phyloP scores from a whole-genome alignment of 2,113 vertebrate genomes.

The Dicerorhinus sumatrensis region DNA sequence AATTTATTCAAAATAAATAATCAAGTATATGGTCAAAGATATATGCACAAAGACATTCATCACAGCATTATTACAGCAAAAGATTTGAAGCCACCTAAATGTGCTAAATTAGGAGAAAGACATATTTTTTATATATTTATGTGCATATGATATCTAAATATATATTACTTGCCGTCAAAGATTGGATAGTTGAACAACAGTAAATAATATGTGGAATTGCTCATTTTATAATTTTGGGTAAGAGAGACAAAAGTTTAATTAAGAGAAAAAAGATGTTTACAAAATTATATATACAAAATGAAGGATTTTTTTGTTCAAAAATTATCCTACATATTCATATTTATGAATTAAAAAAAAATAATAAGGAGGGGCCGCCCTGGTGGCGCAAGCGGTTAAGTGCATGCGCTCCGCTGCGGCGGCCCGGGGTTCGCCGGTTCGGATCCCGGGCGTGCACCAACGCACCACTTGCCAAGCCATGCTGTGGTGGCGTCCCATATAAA shows the following conservation, averaged over 20 bases:
- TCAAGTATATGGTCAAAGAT: not conserved
- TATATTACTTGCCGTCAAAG: not conserved
- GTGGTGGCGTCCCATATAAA: no score
- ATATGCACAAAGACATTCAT: not conserved
- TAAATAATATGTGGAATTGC: not conserved
- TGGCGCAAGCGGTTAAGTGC: no score
- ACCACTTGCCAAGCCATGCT: no score
- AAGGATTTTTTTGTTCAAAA: not conserved
- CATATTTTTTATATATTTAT: not conserved
- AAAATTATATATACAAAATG: not conserved
- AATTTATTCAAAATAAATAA: not conserved
- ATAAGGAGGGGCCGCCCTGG: no score
- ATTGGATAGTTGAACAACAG: not conserved
- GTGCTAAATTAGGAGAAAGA: not conserved
- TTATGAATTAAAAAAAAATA: not conserved
- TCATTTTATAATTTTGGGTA: conserved; percentile 7
- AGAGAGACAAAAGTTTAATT: not conserved
- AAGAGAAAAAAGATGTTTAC: conserved; percentile 35
- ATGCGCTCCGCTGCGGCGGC: no score
- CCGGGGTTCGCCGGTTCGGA: no score
- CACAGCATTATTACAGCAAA: not conserved
- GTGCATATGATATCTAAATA: not conserved
- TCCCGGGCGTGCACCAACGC: no score
- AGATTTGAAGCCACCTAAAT: not conserved
- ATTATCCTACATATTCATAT: not conserved